phyloP scores from a whole-genome alignment of 2,113 vertebrate genomes.

The Etheostoma cragini region DNA sequence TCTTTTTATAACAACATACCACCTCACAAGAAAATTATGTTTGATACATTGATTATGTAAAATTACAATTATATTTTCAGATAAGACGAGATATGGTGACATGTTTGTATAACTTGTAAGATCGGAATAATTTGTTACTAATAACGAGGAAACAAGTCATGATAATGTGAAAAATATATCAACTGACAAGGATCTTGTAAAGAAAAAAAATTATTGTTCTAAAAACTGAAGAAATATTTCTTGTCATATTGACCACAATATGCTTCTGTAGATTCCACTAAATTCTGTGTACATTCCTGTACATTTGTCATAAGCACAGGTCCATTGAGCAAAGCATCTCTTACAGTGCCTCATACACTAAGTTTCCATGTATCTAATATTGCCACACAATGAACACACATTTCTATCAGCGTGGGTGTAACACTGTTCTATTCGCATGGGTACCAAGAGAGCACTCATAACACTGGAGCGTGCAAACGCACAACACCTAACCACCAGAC shows the following conservation, averaged over 20 bases:
- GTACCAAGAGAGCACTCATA: slow-evolving; percentile 35
- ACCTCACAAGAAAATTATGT: too few relatives aligned
- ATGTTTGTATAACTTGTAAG: background rate
- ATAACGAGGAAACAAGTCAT: background rate
- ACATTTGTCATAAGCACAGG: background rate
- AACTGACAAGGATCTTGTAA: too few relatives aligned
- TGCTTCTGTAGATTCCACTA: background rate
- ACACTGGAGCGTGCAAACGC: slow-evolving; percentile 50
- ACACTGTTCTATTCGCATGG: slow-evolving; percentile 44
- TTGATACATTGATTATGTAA: too few relatives aligned
- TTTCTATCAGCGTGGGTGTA: slow-evolving; percentile 19
- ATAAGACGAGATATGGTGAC: background rate
- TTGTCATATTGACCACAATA: background rate
- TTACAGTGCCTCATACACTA: background rate
- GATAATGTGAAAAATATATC: background rate
- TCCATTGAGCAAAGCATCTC: slow-evolving; percentile 7
- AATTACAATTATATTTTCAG: too few relatives aligned
- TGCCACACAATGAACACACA: slow-evolving; percentile 35
- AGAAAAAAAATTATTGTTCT: too few relatives aligned
- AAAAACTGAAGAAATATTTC: background rate
- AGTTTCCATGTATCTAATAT: slow-evolving; percentile 14
- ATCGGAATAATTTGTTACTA: background rate
- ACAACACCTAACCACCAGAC: slow-evolving; percentile 79
- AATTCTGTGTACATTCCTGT: background rate
- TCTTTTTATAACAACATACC: too few relatives aligned